Evolutionary conservation across 2,888 invertebrate species (phyloP).

Genomic region (Tyria jacobaeae): DNA sequence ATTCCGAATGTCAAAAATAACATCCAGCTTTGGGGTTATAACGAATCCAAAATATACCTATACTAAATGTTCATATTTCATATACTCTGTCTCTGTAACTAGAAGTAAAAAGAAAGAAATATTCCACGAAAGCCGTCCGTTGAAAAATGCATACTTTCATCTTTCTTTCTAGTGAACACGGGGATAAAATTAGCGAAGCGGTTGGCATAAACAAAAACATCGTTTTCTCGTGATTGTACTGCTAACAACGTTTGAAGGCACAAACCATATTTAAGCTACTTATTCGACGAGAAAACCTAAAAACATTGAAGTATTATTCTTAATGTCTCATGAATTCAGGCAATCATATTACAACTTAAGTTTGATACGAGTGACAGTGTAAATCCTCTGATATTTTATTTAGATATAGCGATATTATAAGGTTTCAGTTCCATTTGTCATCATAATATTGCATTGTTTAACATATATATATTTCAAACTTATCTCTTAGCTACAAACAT

Average conservation of each 20-base stretch:
- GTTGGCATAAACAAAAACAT: slow-evolving; percentile 55
- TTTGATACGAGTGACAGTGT: not conserved
- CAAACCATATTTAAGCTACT: slow-evolving; percentile 31
- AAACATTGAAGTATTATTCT: slow-evolving; percentile 11
- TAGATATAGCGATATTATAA: slow-evolving; percentile 4
- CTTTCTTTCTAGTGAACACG: slow-evolving; percentile 46
- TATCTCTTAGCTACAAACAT: not conserved
- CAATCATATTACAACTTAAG: slow-evolving; percentile 6
- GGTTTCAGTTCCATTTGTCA: not conserved
- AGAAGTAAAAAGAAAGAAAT: slow-evolving; percentile 28
- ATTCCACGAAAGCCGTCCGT: slow-evolving; percentile 43
- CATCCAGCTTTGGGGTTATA: no score
- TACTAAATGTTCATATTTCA: no score
- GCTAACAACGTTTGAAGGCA: slow-evolving; percentile 25
- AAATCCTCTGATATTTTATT: slow-evolving; percentile 5
- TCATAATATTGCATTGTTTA: not conserved
- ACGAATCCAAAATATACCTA: no score
- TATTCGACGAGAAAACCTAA: slow-evolving; percentile 28
- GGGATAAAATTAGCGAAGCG: slow-evolving; percentile 50
- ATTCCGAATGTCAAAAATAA: no score
- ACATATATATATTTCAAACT: not conserved
- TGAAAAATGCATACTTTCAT: slow-evolving; percentile 48
- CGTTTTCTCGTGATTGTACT: slow-evolving; percentile 50
- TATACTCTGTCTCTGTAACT: not conserved
- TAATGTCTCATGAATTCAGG: not conserved